These are phyloP conservation scores for Polypedilum vanderplanki DNA, from an alignment of 1,140 invertebrate species.

Conservation along the genomic window DNA sequence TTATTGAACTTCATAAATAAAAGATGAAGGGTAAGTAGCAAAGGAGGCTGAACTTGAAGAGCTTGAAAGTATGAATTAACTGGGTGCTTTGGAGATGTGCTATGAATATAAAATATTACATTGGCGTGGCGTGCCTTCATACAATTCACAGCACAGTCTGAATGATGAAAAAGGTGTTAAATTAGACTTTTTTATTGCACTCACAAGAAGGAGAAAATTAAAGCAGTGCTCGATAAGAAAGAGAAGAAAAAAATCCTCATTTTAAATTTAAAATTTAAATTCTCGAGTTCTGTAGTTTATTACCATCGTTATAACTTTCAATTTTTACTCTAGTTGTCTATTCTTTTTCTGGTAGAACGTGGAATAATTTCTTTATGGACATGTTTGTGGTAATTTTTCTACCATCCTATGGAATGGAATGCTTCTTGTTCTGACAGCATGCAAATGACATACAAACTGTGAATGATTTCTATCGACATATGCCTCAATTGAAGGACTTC, in stretches of 20 bases:
- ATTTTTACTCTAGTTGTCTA: too few relatives aligned
- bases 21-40: constrained; percentile 23
- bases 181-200: constrained; percentile 8
- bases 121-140: neutral
- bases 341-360: too few relatives aligned
- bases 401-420: too few relatives aligned
- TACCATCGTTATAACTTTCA: too few relatives aligned
- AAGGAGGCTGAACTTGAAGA: neutral
- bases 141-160: neutral
- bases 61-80: constrained; percentile 13
- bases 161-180: neutral
- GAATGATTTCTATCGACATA: neutral
- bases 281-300: too few relatives aligned
- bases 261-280: too few relatives aligned
- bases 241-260: too few relatives aligned
- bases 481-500: too few relatives aligned
- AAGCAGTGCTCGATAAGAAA: neutral
- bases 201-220: neutral
- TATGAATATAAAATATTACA: constrained; percentile 28
- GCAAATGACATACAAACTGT: neutral
- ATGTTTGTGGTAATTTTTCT: too few relatives aligned
- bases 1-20: constrained; percentile 29
- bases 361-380: too few relatives aligned
- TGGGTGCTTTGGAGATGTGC: neutral
- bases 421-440: too few relatives aligned